phyloP scores from a whole-genome alignment of 2,888 invertebrate species.

The Eremobia ochroleuca region DNA sequence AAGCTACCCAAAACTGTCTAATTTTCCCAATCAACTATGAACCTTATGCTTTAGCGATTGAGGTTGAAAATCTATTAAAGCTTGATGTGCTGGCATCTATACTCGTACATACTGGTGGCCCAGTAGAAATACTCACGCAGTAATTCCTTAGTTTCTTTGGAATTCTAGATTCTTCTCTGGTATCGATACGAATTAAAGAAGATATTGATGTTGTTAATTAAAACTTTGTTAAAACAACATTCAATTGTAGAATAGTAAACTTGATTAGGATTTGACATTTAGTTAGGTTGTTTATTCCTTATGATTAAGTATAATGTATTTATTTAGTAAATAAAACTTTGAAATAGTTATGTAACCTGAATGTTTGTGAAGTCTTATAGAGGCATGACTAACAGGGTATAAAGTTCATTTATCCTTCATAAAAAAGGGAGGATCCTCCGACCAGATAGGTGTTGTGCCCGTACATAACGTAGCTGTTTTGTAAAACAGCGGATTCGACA shows the following conservation, averaged over 20 bases:
- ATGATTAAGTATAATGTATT: not conserved
- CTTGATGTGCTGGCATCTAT: no score
- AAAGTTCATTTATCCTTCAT: no score
- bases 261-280: constrained; percentile 3
- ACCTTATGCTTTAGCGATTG: no score
- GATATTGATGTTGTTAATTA: not conserved
- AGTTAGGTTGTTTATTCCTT: not conserved
- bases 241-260: not conserved
- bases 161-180: not conserved
- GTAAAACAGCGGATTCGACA: no score
- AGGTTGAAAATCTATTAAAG: no score
- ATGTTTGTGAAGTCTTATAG: not conserved
- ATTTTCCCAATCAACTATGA: no score
- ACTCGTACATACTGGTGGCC: no score
- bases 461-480: no score
- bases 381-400: no score
- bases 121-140: not conserved
- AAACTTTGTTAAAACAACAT: not conserved
- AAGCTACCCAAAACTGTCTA: no score
- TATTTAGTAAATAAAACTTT: not conserved
- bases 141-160: not conserved
- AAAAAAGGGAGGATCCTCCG: no score
- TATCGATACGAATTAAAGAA: not conserved
- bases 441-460: no score
- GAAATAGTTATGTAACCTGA: not conserved